phyloP scores from a whole-genome alignment of 2,888 invertebrate species.

The Cotesia congregata region DNA sequence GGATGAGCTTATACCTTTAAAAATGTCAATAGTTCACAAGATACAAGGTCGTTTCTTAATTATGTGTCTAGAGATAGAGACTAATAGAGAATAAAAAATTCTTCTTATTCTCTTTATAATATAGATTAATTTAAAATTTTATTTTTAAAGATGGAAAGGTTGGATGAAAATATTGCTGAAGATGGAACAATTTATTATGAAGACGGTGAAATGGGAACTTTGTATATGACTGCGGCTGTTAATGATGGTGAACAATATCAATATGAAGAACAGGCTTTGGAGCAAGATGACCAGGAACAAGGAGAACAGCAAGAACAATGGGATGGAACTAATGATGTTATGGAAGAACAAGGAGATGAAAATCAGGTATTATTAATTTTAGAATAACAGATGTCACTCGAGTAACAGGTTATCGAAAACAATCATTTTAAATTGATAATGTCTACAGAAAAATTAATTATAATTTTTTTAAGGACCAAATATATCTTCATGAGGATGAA shows the following conservation, averaged over 20 bases:
- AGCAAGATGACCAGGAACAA: constrained; percentile 59
- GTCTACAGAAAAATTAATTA: not conserved
- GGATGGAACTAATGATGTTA: constrained; percentile 58
- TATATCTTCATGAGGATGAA: constrained; percentile 67
- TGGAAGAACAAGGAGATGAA: constrained; percentile 50
- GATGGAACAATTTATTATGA: constrained; percentile 67
- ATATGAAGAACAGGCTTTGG: constrained; percentile 55
- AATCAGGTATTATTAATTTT: constrained; percentile 52
- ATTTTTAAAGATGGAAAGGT: constrained; percentile 58
- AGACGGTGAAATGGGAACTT: constrained; percentile 63
- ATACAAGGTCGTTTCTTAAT: too few relatives aligned
- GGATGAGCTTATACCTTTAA: too few relatives aligned
- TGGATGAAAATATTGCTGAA: constrained; percentile 61
- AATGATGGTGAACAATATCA: constrained; percentile 58
- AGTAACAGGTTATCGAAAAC: too few relatives aligned
- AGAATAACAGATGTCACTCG: too few relatives aligned
- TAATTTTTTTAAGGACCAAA: constrained; percentile 59
- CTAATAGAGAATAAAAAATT: too few relatives aligned
- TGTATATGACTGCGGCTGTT: constrained; percentile 61
- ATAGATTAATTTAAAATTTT: constrained; percentile 9
- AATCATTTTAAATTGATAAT: not conserved
- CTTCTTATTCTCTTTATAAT: too few relatives aligned
- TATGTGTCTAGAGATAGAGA: too few relatives aligned
- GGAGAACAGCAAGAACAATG: constrained; percentile 46
- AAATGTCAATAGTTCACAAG: too few relatives aligned